Percentiles rank a stretch among this genome's conserved stretches.
Evolutionary conservation across 1,140 invertebrate species (phyloP).

Genomic region (Drosophila asahinai): DNA sequence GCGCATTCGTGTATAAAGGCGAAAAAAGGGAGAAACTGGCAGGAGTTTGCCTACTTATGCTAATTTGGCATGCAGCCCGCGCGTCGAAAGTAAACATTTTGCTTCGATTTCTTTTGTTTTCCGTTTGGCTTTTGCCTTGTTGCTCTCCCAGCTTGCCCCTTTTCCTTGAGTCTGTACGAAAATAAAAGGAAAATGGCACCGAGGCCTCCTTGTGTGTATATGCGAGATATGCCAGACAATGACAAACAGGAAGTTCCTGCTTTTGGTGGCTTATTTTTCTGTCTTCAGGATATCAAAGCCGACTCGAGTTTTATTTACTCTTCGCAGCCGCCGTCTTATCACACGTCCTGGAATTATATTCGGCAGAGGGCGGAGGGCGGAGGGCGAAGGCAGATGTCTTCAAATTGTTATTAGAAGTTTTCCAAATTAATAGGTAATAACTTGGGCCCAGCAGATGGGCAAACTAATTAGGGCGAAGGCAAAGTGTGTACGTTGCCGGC

Average conservation of each 20-base stretch:
- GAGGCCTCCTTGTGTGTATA: neutral
- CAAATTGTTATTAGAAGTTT: conserved; percentile 30
- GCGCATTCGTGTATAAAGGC: conserved; percentile 66
- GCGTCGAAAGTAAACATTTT: conserved; percentile 63
- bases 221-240: conserved; percentile 37
- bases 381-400: neutral
- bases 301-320: conserved; percentile 23
- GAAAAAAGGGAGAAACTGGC: conserved; percentile 6
- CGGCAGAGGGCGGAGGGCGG: too few relatives aligned
- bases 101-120: conserved; percentile 52
- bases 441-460: conserved; percentile 1
- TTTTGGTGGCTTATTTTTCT: conserved; percentile 25
- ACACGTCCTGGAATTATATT: conserved; percentile 5
- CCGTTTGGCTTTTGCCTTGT: conserved; percentile 14
- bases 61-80: conserved; percentile 66
- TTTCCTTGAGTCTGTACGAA: conserved; percentile 39
- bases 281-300: conserved; percentile 34
- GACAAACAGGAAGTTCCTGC: conserved; percentile 60
- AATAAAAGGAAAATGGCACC: conserved; percentile 26
- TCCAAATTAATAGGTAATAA: conserved; percentile 44
- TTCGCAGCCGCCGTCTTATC: conserved; percentile 6
- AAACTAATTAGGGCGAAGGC: conserved; percentile 47
- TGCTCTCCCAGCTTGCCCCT: conserved; percentile 15
- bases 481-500: neutral
- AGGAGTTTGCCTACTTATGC: conserved; percentile 56